Evolutionary conservation across 2,888 invertebrate genomes (phyloP), one percentile per base, ranked within the genome.

Genomic region (Peribatodes rhomboidaria): DNA sequence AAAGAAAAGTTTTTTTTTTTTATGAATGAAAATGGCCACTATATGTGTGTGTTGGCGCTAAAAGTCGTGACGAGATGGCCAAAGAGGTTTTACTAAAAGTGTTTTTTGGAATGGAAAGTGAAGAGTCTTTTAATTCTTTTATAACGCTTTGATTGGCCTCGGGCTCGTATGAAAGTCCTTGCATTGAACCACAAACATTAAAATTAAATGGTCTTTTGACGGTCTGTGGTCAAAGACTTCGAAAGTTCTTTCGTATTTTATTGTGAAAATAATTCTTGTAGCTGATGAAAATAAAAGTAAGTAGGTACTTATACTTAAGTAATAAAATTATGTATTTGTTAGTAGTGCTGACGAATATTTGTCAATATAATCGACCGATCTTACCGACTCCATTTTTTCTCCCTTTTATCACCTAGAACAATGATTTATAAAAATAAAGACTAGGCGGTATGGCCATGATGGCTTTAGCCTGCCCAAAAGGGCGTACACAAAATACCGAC

Each of bases 41-140:
- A 47, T 72, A 71, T 47, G 73, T 73, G 71, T 42, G 57, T 54
- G 41, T 59, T 54, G 72, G 52, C 53, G 60, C 59, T 35, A 62
- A 65, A 70, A 83, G 75, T 87, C 85, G 87, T 85, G 87, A 83
- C 74, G 71, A 57, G 61, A 59, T 72, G 74, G 68, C 70, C 74
- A 73, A 68, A 69, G 68, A 65, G 62, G 71, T 71, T 44, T 47
- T 49, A 58, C 57, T 10, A 46, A 27, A 44, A 76, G 54, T 59
- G 67, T 80, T 79, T 83, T 81, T 81, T 77, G n/a, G n/a, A n/a
- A n/a, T n/a, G n/a, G 81, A 84, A 85, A 84, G 83, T 73, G 76
- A 79, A 80, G 68, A 75, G 52, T 50, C 49, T 59, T 58, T 58
- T 58, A 58, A 59, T 55, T 60, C 56, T 70, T 73, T 73, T 71